phyloP scores from a whole-genome alignment of 2,888 invertebrate species.

The Nomada goodeniana region DNA sequence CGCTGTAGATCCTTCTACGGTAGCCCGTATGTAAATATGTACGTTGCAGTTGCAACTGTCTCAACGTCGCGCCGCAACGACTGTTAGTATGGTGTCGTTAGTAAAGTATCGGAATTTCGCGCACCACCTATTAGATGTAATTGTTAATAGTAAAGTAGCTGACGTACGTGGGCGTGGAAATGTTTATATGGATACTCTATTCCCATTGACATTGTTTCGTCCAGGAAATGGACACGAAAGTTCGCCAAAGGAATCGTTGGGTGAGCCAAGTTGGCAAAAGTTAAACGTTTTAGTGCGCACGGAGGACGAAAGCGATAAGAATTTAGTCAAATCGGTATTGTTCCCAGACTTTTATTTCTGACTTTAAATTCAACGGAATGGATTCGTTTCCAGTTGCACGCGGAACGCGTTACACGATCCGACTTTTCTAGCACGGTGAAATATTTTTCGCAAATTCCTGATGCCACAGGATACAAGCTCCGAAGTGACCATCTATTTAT shows the following conservation, averaged over 20 bases:
- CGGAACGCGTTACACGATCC: no score
- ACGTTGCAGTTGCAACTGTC: not conserved
- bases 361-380: no score
- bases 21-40: conserved; percentile 15
- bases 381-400: no score
- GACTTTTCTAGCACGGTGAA: not conserved
- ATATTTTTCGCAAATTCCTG: not conserved
- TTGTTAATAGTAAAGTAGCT: not conserved
- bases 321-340: no score
- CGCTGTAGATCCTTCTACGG: conserved; percentile 18
- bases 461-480: not conserved
- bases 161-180: not conserved
- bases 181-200: not conserved
- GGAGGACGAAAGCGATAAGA: no score
- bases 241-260: not conserved
- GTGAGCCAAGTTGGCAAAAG: no score
- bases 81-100: not conserved
- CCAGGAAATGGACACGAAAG: not conserved
- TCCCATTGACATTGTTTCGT: not conserved
- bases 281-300: no score
- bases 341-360: no score
- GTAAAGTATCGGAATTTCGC: conserved; percentile 17
- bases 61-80: not conserved
- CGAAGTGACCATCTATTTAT: not conserved
- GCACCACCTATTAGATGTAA: not conserved